Percentiles rank a stretch among this genome's conserved stretches.
Evolutionary conservation across 2,888 invertebrate species (phyloP).

Genomic region (Volucella inflata): DNA sequence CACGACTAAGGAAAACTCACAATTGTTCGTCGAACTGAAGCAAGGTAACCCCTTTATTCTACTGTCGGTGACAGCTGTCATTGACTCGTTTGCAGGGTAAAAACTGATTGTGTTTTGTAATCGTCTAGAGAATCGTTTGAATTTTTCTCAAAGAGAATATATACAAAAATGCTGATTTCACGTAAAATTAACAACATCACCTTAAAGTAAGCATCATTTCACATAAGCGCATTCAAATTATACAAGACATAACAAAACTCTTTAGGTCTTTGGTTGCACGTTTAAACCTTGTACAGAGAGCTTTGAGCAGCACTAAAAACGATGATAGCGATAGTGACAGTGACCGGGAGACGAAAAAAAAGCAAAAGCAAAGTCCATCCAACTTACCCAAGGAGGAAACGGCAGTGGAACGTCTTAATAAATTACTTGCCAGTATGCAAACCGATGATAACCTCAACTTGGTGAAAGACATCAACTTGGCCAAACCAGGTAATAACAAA

Average conservation of each 20-base stretch:
- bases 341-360: constrained; percentile 33
- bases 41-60: too few relatives aligned
- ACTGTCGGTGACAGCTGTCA: constrained; percentile 13
- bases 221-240: neutral
- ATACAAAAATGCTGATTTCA: constrained; percentile 47
- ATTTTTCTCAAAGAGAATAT: neutral
- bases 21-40: too few relatives aligned
- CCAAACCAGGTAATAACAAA: constrained; percentile 80
- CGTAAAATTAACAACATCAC: constrained; percentile 12
- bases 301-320: constrained; percentile 51
- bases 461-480: constrained; percentile 76
- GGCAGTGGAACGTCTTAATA: constrained; percentile 81
- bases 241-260: neutral
- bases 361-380: constrained; percentile 1
- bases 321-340: constrained; percentile 66
- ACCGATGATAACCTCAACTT: constrained; percentile 78
- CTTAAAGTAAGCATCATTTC: constrained; percentile 19
- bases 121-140: neutral
- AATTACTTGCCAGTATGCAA: constrained; percentile 81
- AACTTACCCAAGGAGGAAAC: constrained; percentile 77
- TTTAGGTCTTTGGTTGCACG: constrained; percentile 33
- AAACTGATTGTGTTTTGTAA: constrained; percentile 26
- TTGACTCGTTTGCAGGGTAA: neutral
- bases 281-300: constrained; percentile 5
- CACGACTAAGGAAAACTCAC: too few relatives aligned